Evolutionary conservation across 1,140 invertebrate genomes (phyloP), one percentile per base, ranked within the genome.

Genomic region (Lycorma delicatula): DNA sequence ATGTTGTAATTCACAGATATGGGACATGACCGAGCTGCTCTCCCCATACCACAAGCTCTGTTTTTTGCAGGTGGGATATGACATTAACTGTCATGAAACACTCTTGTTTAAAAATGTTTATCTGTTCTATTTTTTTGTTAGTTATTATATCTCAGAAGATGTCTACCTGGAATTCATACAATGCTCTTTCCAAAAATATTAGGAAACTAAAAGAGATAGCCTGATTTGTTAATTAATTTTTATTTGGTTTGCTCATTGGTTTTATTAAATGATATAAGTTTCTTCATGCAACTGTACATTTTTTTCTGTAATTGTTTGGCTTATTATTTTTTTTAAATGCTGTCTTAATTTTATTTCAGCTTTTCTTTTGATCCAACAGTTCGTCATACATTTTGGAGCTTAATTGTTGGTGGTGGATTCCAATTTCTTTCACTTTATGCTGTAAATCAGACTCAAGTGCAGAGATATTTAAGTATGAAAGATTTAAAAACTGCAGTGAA

Each of bases 371-470:
- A 93, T 74, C 89, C 87, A 1, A 84, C 81, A 0, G 74, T 80
- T 3, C 73, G 89, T 3, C 88, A 92, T 65, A 85, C 85, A 0
- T 81, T 85, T 67, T 91, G 86, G 78, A 75, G 79, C 5, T 71
- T 91, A 18, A 62, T 81, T 0, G 71, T 90, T 34, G 90, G 89
- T 0, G 86, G 89, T 0, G 74, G 76, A 20, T 82, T 86, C 64
- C 85, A 85, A 0, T 90, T 82, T 70, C 67, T 87, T 11, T 79
- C 86, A 1, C 67, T 92, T 0, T 90, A 90, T 70, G 91, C 81
- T 0, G 85, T 89, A 0, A 93, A 91, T 69, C 91, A 95, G 71
- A 77, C 83, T 0, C 87, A 95, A 78, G 84, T 97, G 1, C 93
- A 97, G 71, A 72, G 93, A 31, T 78, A 92, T 22, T 70, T 93